Conservation (phyloP, 2,888 invertebrate genomes). For the Cerceris rybyensis region DNA sequence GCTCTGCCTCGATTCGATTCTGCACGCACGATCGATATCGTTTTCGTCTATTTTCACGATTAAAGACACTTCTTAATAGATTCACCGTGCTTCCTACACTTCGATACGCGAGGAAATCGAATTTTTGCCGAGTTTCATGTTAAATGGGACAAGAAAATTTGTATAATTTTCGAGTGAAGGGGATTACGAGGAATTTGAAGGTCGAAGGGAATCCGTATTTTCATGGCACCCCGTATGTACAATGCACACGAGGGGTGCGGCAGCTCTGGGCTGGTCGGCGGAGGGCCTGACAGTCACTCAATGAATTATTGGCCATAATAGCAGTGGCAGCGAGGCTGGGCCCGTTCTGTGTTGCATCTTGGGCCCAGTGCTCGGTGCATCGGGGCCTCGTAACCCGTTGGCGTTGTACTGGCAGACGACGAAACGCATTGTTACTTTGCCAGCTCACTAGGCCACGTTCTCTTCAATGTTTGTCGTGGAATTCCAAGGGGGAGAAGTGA, state of each 20-base stretch:
- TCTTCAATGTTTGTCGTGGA: conserved; percentile 38
- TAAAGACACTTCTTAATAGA: too few relatives aligned
- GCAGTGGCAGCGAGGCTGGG: conserved; percentile 78
- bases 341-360: conserved; percentile 60
- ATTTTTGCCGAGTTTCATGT: too few relatives aligned
- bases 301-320: conserved; percentile 82
- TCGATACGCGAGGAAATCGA: too few relatives aligned
- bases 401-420: conserved; percentile 58
- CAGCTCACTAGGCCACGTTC: conserved; percentile 58
- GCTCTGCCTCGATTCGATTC: too few relatives aligned
- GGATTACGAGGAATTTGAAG: neutral
- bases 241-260: conserved; percentile 71
- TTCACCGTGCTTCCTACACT: too few relatives aligned
- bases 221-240: conserved; percentile 69
- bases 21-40: too few relatives aligned
- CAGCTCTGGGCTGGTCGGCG: conserved; percentile 72
- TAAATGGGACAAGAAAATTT: too few relatives aligned
- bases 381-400: conserved; percentile 60
- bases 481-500: conserved; percentile 23
- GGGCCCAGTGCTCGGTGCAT: conserved; percentile 69
- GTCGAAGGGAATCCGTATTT: conserved; percentile 61
- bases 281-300: conserved; percentile 80
- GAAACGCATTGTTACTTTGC: conserved; percentile 69
- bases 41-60: too few relatives aligned
- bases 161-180: too few relatives aligned